Conservation (phyloP, 2,888 invertebrate genomes). For the Noctua janthina region DNA sequence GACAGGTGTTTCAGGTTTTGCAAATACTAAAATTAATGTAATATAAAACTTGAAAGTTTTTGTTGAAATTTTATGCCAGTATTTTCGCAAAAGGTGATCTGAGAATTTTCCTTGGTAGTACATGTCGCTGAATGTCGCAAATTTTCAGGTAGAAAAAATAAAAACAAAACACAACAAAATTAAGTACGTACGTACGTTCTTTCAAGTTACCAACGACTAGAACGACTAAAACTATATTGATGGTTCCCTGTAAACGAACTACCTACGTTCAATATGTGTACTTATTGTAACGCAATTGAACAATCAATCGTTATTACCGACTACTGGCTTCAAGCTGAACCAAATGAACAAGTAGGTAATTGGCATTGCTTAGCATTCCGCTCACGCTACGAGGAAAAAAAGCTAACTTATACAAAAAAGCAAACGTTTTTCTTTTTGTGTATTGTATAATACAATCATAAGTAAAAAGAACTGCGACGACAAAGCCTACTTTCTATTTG, state of each 20-base stretch:
- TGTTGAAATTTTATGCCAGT: neutral
- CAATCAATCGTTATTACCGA: conserved; percentile 40
- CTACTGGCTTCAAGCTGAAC: conserved; percentile 16
- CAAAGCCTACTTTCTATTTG: conserved; percentile 51
- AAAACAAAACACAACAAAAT: neutral
- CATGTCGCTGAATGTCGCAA: too few species aligned
- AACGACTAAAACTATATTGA: neutral
- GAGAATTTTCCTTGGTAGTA: neutral
- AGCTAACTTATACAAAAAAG: conserved; percentile 42
- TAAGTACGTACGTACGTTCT: neutral
- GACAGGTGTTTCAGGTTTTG: too few species aligned
- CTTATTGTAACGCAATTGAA: conserved; percentile 2
- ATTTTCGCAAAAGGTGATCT: neutral
- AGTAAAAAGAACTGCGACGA: conserved; percentile 44
- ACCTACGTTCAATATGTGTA: neutral
- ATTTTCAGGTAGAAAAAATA: neutral
- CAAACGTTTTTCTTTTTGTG: conserved; percentile 43
- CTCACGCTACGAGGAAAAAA: conserved; percentile 46
- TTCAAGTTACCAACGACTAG: neutral
- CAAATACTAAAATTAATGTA: too few species aligned
- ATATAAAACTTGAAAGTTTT: too few species aligned
- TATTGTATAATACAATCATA: conserved; percentile 59
- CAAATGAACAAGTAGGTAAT: conserved; percentile 29
- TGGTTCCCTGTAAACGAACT: neutral
- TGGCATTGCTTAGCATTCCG: conserved; percentile 39